Evolutionary conservation across 2,113 vertebrate species (phyloP), one percentile per base, ranked within the genome.

Genomic region (Turnix velox): DNA sequence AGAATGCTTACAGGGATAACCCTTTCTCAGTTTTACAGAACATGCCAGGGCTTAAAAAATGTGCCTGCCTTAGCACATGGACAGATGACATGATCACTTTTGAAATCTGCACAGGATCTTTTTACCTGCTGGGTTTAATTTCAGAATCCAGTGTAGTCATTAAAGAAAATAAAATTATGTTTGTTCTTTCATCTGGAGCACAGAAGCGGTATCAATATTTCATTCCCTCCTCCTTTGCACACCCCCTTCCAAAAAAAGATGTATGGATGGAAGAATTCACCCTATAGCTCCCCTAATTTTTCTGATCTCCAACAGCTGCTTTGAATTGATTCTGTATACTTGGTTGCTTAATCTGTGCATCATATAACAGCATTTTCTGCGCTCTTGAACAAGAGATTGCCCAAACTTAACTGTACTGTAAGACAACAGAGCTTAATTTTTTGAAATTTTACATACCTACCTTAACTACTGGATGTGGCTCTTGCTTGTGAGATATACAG

Each of bases 31-130:
- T 95, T 92, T 90, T 73, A 77, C 80, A 91, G 45, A 62, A 63
- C 42, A 84, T 82, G 76, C 90, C 55, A 75, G 79, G 79, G 74
- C 69, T 87, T 76, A 79, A 94, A 93, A 93, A 91, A 89, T 49
- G 68, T 94, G 87, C 88, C 86, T 93, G 73, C 85, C 84, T 87
- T 96, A 94, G 88, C 87, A 92, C 92, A 95, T 37, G 89, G 95
- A 81, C 91, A 85, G 81, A 92, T 92, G 91, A 87, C 81, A 96
- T 71, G 74, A 93, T 94, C 90, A 85, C 88, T 95, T 92, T 93
- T 91, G 94, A 95, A 96, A 95, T 96, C 95, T 95, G 79, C 61
- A 57, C 91, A 95, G 95, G 94, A 96, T 72, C 94, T 94, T 92
- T 94, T 90, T 91, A 84, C 96, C 87, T 78, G 69, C 95, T 87